phyloP scores from a whole-genome alignment of 2,888 invertebrate species.

The Hydrotaea diabolus region DNA sequence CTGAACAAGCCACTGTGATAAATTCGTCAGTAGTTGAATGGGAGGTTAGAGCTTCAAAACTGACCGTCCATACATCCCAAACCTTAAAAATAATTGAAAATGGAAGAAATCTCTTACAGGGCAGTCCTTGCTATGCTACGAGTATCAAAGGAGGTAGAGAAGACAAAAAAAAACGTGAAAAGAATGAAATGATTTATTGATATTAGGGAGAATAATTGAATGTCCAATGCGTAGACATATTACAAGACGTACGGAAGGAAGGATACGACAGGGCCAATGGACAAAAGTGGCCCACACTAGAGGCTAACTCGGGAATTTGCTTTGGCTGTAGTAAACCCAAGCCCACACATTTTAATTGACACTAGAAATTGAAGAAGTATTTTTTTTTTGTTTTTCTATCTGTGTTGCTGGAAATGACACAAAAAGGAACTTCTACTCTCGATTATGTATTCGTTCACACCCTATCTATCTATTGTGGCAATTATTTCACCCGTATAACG shows the following conservation, averaged over 20 bases:
- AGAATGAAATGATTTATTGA: conserved; percentile 10
- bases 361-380: conserved; percentile 1
- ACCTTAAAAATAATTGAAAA: conserved; percentile 15
- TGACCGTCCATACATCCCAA: background rate
- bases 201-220: conserved; percentile 22
- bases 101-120: background rate
- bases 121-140: too few species aligned
- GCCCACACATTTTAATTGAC: conserved; percentile 1
- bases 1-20: background rate
- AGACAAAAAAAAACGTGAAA: conserved; percentile 1
- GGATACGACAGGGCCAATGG: background rate
- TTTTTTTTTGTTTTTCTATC: background rate
- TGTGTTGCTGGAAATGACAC: too few species aligned
- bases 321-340: background rate
- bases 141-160: too few species aligned
- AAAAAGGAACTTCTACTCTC: background rate
- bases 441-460: background rate
- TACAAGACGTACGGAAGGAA: conserved; percentile 21
- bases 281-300: too few species aligned
- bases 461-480: background rate
- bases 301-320: too few species aligned
- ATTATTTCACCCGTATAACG: background rate
- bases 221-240: conserved; percentile 27
- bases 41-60: background rate
- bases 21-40: background rate